Evolutionary conservation across 1,140 invertebrate species (phyloP).

Genomic region (Drosophila kohkoa): DNA sequence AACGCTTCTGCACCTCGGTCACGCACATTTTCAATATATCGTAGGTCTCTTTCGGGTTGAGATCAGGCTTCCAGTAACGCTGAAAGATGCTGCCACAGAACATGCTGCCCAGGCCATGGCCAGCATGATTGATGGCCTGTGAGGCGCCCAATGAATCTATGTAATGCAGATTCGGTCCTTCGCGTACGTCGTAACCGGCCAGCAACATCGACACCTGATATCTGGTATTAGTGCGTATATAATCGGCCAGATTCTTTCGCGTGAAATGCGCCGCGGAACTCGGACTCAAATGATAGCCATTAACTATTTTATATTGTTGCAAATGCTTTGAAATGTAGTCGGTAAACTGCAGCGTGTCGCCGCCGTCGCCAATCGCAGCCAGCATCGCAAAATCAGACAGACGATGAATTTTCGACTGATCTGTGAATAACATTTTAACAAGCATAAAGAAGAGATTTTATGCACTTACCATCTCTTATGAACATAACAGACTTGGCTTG

Average conservation of each 20-base stretch:
- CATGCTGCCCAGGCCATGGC: constrained; percentile 97
- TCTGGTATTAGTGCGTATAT: constrained; percentile 93
- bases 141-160: constrained; percentile 96
- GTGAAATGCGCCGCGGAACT: constrained; percentile 96
- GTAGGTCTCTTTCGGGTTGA: constrained; percentile 92
- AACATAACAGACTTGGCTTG: constrained; percentile 94
- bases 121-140: constrained; percentile 94
- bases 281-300: constrained; percentile 97
- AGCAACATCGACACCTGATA: constrained; percentile 84
- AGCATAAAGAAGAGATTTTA: not conserved
- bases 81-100: constrained; percentile 97
- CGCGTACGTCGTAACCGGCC: constrained; percentile 89
- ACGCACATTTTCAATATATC: constrained; percentile 94
- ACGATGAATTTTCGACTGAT: constrained; percentile 97
- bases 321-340: constrained; percentile 99
- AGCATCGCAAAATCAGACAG: constrained; percentile 96
- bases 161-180: constrained; percentile 91
- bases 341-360: constrained; percentile 98
- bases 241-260: constrained; percentile 96
- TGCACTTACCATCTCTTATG: constrained; percentile 93
- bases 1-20: constrained; percentile 94
- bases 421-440: constrained; percentile 85
- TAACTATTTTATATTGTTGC: constrained; percentile 98
- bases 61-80: constrained; percentile 92
- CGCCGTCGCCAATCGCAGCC: constrained; percentile 96